Evolutionary conservation across 2,797 vertebrate genomes (phyloP).

Genomic region (Kryptopterus vitreolus): DNA sequence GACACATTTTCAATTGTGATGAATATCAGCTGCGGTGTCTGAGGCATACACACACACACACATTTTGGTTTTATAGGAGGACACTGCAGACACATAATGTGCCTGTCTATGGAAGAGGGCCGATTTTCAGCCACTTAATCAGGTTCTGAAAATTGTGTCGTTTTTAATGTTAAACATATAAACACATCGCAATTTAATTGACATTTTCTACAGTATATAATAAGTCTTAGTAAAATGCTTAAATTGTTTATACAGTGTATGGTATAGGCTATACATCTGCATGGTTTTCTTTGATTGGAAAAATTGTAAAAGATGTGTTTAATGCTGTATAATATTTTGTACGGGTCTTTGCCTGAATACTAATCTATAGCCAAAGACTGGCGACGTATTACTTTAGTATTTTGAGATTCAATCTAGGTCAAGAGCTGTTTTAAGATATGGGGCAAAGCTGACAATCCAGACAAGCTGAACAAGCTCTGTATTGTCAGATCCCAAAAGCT

Average conservation of each 20-base stretch:
- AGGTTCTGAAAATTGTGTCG: not conserved
- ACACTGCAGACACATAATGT: not conserved
- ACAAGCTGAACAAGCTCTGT: not conserved
- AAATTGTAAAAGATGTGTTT: too few relatives aligned
- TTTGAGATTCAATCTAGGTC: not conserved
- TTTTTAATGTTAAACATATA: not conserved
- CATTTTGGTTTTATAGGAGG: not conserved
- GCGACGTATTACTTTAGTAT: not conserved
- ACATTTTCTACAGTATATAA: not conserved
- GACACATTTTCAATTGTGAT: slow-evolving; percentile 32
- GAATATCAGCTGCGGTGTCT: slow-evolving; percentile 18
- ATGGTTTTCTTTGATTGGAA: too few relatives aligned
- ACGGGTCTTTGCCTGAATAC: not conserved
- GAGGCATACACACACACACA: not conserved
- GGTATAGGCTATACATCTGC: not conserved
- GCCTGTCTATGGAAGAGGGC: not conserved
- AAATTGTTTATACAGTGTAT: not conserved
- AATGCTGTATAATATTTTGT: not conserved
- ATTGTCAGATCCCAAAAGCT: not conserved
- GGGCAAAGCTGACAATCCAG: not conserved
- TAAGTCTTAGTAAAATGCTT: not conserved
- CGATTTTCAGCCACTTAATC: not conserved
- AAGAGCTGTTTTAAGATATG: not conserved
- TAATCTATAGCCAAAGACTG: not conserved
- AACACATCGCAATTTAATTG: not conserved